Evolutionary conservation across 2,888 invertebrate species (phyloP).

Genomic region (Patella caerulea): DNA sequence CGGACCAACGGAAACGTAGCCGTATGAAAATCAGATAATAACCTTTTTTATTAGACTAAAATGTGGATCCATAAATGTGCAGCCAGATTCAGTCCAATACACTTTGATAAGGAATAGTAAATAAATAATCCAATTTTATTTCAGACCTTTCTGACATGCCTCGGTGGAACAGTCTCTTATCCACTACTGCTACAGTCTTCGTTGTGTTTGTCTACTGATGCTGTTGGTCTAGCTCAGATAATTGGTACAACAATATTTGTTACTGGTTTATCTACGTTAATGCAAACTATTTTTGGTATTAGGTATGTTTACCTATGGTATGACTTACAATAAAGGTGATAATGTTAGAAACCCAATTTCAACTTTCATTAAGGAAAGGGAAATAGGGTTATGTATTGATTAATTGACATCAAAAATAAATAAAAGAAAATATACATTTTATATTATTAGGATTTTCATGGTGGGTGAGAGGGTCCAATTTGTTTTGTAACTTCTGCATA

Average conservation of each 20-base stretch:
- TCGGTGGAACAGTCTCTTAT: constrained; percentile 84
- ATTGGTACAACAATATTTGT: constrained; percentile 70
- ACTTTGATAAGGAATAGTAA: too few species aligned
- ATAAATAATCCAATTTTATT: constrained; percentile 6
- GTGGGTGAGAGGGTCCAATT: too few species aligned
- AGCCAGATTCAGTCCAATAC: too few species aligned
- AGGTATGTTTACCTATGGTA: constrained; percentile 52
- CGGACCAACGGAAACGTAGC: background rate
- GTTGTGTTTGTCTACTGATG: constrained; percentile 79
- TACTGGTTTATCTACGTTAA: constrained; percentile 67
- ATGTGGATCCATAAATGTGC: background rate
- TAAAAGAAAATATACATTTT: too few species aligned
- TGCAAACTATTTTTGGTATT: constrained; percentile 68
- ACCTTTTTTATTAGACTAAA: background rate
- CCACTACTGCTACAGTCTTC: constrained; percentile 83
- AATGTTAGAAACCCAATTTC: too few species aligned
- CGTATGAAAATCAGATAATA: background rate
- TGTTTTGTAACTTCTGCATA: too few species aligned
- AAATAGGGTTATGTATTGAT: too few species aligned
- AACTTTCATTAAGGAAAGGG: too few species aligned
- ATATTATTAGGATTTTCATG: too few species aligned
- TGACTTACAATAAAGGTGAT: background rate
- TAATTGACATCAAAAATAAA: too few species aligned
- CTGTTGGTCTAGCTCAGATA: constrained; percentile 64
- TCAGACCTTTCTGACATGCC: constrained; percentile 78